Evolutionary conservation across 2,113 vertebrate genomes (phyloP).

Genomic region (Drymodes brunneopygia): DNA sequence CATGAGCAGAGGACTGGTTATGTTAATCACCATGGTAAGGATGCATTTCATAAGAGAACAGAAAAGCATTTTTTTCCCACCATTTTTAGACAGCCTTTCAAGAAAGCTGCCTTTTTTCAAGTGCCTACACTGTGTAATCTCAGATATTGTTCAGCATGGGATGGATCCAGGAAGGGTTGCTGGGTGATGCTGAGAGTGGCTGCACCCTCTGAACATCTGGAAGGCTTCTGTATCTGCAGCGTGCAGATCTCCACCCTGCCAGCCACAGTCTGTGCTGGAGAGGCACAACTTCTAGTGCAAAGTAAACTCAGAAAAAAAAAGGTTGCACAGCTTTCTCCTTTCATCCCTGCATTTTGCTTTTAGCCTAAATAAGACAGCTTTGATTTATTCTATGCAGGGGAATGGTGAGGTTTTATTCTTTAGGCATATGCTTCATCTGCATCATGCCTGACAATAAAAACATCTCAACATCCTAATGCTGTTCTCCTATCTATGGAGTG

Average conservation of each 20-base stretch:
- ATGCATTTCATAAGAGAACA: neutral
- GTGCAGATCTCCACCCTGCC: neutral
- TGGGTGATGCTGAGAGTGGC: neutral
- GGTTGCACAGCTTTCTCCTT: neutral
- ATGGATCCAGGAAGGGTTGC: neutral
- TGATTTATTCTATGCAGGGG: neutral
- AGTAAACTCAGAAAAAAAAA: neutral
- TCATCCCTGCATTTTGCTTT: neutral
- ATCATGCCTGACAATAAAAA: neutral
- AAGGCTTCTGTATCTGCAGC: neutral
- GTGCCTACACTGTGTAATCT: neutral
- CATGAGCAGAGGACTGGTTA: neutral
- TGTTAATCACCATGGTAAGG: neutral
- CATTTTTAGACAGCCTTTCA: neutral
- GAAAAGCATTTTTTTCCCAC: neutral
- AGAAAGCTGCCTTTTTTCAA: neutral
- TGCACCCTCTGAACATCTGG: neutral
- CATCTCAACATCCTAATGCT: neutral
- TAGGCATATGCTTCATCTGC: neutral
- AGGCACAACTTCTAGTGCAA: neutral
- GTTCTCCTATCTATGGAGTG: fast-evolving
- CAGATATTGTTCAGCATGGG: neutral
- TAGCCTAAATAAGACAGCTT: neutral
- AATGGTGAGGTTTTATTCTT: neutral
- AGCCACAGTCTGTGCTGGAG: neutral